A percentile compares a stretch with the other conserved stretches of the same genome.
phyloP scores from a whole-genome alignment of 2,797 vertebrate genomes.

The Syngnathus rostellatus region DNA sequence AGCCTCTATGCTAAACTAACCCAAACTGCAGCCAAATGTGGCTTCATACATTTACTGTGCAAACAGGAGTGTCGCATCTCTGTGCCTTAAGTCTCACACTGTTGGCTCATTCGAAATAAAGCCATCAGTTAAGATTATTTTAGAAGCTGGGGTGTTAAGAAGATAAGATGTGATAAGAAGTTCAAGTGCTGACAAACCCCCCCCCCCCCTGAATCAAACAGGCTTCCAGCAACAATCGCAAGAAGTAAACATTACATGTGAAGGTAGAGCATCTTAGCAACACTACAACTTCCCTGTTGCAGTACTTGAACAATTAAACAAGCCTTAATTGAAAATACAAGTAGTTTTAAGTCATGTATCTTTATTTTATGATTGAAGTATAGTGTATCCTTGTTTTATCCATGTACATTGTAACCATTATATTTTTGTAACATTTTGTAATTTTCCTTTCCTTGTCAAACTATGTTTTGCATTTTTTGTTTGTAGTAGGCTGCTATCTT shows the following conservation, averaged over 20 bases:
- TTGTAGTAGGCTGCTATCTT: conserved; percentile 62
- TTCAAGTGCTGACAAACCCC: conserved; percentile 4
- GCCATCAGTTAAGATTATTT: not conserved
- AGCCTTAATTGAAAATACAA: conserved; percentile 40
- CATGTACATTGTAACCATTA: conserved; percentile 56
- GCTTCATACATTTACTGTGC: not conserved
- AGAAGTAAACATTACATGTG: conserved; percentile 19
- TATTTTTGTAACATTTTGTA: conserved; percentile 58
- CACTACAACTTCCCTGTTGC: conserved; percentile 29
- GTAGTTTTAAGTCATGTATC: conserved; percentile 48
- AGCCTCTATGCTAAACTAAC: not conserved
- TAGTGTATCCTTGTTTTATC: conserved; percentile 43
- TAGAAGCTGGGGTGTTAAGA: not conserved
- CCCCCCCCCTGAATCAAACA: conserved; percentile 6
- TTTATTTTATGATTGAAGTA: conserved; percentile 49
- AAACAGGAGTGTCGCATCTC: not conserved
- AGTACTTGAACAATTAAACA: conserved; percentile 49
- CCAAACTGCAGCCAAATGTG: not conserved
- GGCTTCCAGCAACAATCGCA: conserved; percentile 22
- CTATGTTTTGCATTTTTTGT: conserved; percentile 42
- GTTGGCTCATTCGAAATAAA: conserved; percentile 1
- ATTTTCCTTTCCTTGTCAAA: conserved; percentile 27
- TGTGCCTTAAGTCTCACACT: not conserved
- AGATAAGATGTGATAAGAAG: conserved; percentile 4
- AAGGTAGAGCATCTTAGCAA: conserved; percentile 17